Conservation (phyloP, 2,113 vertebrate genomes). For the Pangasianodon hypophthalmus region DNA sequence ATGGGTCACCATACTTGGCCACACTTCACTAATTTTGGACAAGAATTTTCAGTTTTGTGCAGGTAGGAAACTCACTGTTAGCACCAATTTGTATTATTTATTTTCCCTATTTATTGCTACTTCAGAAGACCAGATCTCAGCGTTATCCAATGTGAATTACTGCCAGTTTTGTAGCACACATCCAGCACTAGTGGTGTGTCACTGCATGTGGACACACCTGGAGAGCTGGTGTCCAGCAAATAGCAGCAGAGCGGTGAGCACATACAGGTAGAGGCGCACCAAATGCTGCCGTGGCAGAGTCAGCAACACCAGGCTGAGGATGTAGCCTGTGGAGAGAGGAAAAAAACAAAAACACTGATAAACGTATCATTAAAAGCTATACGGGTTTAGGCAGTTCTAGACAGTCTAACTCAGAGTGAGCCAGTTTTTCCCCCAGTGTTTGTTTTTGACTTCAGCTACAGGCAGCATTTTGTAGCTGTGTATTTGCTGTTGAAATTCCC, state of each 20-base stretch:
- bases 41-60: no score
- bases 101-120: neutral
- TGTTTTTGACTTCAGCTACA: neutral
- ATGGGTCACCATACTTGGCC: no score
- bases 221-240: slow-evolving; percentile 98
- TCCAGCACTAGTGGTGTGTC: neutral
- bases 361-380: neutral
- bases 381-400: neutral
- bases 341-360: slow-evolving; percentile 1
- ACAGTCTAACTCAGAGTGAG: neutral
- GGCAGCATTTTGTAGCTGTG: no score
- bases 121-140: neutral
- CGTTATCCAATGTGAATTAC: neutral
- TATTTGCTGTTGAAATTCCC: no score
- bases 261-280: slow-evolving; percentile 94
- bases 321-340: slow-evolving; percentile 80
- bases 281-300: slow-evolving; percentile 95
- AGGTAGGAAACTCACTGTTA: neutral
- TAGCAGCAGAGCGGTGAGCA: slow-evolving; percentile 90
- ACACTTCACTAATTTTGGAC: no score
- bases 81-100: neutral
- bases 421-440: neutral
- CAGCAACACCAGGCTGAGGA: slow-evolving; percentile 92
- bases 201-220: slow-evolving; percentile 72
- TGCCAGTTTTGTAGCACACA: neutral